These are phyloP conservation scores for Hapalemur alaotrensis DNA, from an alignment of 2,797 vertebrate genomes.

Conservation along the genomic window DNA sequence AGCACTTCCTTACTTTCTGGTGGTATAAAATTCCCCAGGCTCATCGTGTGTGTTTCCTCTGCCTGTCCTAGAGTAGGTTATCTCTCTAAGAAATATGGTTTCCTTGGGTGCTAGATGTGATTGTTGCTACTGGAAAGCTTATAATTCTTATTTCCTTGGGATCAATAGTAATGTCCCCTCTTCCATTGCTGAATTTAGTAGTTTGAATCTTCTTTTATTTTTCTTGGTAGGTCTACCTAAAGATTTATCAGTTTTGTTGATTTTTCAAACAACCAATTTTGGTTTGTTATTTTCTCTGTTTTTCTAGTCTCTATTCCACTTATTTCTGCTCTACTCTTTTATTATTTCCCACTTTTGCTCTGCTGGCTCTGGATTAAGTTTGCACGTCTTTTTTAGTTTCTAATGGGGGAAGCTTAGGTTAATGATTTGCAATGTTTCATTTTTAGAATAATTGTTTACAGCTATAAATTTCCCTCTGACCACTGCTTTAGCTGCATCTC, in stretches of 20 bases:
- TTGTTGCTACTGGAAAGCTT: not conserved
- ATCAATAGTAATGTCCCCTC: not conserved
- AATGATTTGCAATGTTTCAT: not conserved
- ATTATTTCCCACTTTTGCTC: not conserved
- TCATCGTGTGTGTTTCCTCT: not conserved
- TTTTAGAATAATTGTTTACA: not conserved
- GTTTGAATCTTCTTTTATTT: not conserved
- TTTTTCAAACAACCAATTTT: not conserved
- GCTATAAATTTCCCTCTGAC: not conserved
- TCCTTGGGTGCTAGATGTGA: not conserved
- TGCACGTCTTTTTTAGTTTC: not conserved
- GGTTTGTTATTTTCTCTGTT: not conserved
- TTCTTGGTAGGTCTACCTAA: not conserved
- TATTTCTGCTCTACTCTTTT: not conserved
- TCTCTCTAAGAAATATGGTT: not conserved
- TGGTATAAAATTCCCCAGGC: not conserved
- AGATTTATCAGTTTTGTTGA: not conserved
- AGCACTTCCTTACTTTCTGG: not conserved
- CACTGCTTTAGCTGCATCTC: not conserved
- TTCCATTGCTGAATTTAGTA: not conserved
- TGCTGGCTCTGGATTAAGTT: not conserved
- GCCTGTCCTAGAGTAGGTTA: not conserved
- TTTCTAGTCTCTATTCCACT: not conserved
- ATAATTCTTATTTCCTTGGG: not conserved
- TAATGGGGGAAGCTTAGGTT: not conserved